Conservation (phyloP, 2,797 vertebrate genomes). For the Merluccius polli region DNA sequence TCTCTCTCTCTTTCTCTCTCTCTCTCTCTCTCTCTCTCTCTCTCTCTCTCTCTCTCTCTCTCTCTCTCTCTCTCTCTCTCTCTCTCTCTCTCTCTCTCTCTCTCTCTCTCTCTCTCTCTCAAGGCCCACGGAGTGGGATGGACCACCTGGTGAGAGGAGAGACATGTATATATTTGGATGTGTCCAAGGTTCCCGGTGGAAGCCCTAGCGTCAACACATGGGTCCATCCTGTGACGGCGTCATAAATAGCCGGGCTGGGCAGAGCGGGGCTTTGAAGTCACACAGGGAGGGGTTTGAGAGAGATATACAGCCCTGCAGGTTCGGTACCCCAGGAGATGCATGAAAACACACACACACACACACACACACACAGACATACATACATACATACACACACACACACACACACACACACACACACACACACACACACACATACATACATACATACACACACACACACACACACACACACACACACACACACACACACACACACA, state of each 20-base stretch:
- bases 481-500: slow-evolving; percentile 6
- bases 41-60: no score
- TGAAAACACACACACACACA: slow-evolving; percentile 39
- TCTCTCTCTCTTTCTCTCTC: no score
- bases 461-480: slow-evolving; percentile 10
- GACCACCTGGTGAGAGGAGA: slow-evolving; percentile 17
- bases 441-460: slow-evolving; percentile 6
- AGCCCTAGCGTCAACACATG: slow-evolving; percentile 55
- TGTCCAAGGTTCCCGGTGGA: slow-evolving; percentile 61
- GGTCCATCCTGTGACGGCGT: slow-evolving; percentile 70
- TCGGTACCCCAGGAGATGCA: slow-evolving; percentile 63
- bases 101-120: background rate
- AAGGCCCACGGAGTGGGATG: background rate
- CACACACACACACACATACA: slow-evolving; percentile 7
- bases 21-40: no score
- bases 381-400: slow-evolving; percentile 20
- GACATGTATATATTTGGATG: slow-evolving; percentile 49
- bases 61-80: no score
- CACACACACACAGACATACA: slow-evolving; percentile 17
- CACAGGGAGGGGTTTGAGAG: slow-evolving; percentile 65
- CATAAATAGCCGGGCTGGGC: slow-evolving; percentile 67
- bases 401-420: no score
- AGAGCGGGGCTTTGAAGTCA: slow-evolving; percentile 63
- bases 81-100: background rate
- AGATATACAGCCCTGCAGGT: slow-evolving; percentile 68